Base-by-base conservation (phyloP, 2,888 invertebrate species). In the Abrostola triplasia region DNA sequence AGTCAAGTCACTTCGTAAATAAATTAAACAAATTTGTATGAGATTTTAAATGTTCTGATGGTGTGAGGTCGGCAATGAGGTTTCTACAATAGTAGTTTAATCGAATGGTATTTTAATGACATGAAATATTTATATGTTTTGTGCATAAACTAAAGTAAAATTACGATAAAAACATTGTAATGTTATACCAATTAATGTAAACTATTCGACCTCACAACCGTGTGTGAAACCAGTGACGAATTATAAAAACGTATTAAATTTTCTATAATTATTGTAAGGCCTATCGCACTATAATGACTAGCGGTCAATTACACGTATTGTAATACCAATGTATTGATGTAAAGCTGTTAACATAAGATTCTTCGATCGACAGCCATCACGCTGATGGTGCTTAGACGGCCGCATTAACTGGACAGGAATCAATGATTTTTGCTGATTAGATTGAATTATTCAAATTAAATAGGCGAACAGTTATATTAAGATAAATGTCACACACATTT, bases 1-100 rank as follows among this genome's bases (percentile, higher is more conserved):
- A 90, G 89, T 42, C 92, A 89, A 73, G 72, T 83, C 24, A 84
- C 87, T 7, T 86, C 87, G 37, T 91, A 85, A 86, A 64, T 24
- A 42, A 11, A 56, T 37, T 8, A 52, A 60, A 51, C 6, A 6
- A 12, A 47, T 37, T 44, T 44, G 51, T 59, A 59, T 67, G 59
- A n/a, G 59, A 58, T 67, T 61, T 63, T 50, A 64, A 24, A 59
- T 55, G 51, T 68, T 62, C 44, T 76, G 49, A 61, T 38, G 35
- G 58, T 42, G 47, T 60, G 69, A 64, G 66, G 64, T 75, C 64
- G 12, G 41, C 9, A 36, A 36, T 48, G n/a, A 56, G 56, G 40
- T 54, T 50, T 54, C 44, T 57, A 10, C 36, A 4, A 42, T 37
- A 40, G 53, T 60, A 64, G 38, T 59, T 36, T 49, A 37, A 63